phyloP scores from a whole-genome alignment of 2,113 vertebrate species.

The Trichechus manatus region DNA sequence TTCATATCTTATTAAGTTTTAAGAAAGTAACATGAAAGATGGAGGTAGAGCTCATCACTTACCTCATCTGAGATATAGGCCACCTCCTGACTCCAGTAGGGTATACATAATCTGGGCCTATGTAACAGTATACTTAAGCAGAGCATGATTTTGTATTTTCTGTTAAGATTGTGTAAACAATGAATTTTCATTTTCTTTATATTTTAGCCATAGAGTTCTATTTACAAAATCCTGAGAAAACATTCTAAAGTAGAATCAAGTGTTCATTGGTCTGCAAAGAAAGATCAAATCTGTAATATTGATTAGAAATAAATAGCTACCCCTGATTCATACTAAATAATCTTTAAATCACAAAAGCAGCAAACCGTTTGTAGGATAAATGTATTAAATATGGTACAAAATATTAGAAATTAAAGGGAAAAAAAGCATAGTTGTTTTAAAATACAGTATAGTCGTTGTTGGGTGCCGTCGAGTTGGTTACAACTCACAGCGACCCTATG shows the following conservation, averaged over 20 bases:
- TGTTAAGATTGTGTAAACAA: background rate
- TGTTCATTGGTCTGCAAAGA: background rate
- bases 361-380: background rate
- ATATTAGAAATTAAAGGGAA: background rate
- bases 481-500: too few relatives aligned
- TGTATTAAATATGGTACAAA: background rate
- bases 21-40: background rate
- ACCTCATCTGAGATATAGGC: background rate
- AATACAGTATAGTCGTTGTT: background rate
- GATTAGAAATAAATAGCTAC: slow-evolving; percentile 46
- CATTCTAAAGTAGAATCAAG: slow-evolving; percentile 41
- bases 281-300: background rate
- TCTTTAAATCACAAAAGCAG: slow-evolving; percentile 5
- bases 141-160: background rate
- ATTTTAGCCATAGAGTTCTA: background rate
- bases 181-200: background rate
- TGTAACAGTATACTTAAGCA: background rate
- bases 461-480: too few relatives aligned
- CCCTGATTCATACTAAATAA: background rate
- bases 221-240: slow-evolving; percentile 48
- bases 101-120: background rate
- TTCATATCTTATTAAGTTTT: background rate
- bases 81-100: background rate
- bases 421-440: background rate
- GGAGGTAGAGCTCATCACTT: background rate